Base-by-base conservation (phyloP, 2,113 vertebrate genomes). In the Baryphthengus martii region DNA sequence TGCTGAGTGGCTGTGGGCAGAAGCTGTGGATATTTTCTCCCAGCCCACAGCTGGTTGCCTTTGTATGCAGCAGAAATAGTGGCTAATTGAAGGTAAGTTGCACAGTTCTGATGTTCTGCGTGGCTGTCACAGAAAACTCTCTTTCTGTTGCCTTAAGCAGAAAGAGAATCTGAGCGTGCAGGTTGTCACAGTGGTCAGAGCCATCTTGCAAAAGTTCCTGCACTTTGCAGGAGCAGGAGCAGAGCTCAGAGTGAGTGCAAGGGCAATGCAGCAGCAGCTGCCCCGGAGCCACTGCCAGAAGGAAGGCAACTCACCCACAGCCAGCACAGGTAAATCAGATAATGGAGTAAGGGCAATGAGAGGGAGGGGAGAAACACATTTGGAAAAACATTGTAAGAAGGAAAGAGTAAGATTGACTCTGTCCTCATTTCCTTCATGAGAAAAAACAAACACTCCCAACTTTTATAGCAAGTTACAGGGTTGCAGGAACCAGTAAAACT, bases 271-370 rank as follows among this genome's bases (percentile, higher is more conserved):
- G 82, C 5, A 73, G 58, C 82, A 85, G 53, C 93, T 90, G 86
- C 0, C 18, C 35, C 71, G 10, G 23, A 65, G 75, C 86, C 49
- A 10, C 82, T n/a, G 28, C 71, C 82, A 92, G 85, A 53, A 53
- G 85, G 79, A 66, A 59, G 77, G 55, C 37, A 42, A 47, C 66
- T 53, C 44, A 14, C 62, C 92, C 49, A 58, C 50, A 35, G 83
- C 88, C 92, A 88, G 17, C n/a, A 28, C 1, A 23, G 4, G 10
- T 86, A 63, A 83, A 90, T 90, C 84, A 78, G 59, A 50, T 81
- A 86, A 90, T 11, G 67, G 70, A 70, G 86, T 86, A 89, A 93
- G 88, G 63, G 39, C 50, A 76, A 55, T 24, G 47, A 28, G 59
- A 19, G 9, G 3, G 13, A n/a, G 9, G 5, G 7, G 18, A 33